Conservation (phyloP, 2,888 invertebrate species). For the Cerceris ruficornis region DNA sequence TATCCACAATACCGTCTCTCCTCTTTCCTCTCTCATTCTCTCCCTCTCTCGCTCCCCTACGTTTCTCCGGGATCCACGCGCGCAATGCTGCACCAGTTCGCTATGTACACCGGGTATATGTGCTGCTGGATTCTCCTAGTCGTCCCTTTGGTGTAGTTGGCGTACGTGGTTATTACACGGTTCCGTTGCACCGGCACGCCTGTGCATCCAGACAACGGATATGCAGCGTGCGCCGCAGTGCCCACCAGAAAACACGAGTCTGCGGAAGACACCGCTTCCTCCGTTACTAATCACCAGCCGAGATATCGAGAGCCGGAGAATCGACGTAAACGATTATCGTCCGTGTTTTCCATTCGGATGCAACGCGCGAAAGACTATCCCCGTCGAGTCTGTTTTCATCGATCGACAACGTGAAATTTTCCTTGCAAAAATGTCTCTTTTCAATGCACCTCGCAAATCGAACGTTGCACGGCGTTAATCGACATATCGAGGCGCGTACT, state of each 20-base stretch:
- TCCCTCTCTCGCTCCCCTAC: not conserved
- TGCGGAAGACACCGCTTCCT: constrained; percentile 24
- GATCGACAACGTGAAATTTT: no score
- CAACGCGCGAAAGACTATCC: no score
- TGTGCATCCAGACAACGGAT: constrained; percentile 60
- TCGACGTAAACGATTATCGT: no score
- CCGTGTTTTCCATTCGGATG: no score
- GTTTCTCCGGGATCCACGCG: not conserved
- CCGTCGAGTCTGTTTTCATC: no score
- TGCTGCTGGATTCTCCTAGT: constrained; percentile 5
- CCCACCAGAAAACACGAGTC: constrained; percentile 35
- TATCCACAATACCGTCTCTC: constrained; percentile 28
- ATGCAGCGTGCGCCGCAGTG: constrained; percentile 27
- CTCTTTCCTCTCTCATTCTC: constrained; percentile 36
- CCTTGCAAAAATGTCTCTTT: no score
- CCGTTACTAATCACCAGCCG: constrained; percentile 22
- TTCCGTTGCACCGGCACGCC: constrained; percentile 64
- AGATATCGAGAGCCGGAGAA: constrained; percentile 1
- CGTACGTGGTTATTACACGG: constrained; percentile 74
- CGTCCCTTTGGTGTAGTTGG: constrained; percentile 41
- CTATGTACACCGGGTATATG: not conserved
- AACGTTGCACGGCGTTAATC: no score
- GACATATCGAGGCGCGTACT: no score
- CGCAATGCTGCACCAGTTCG: not conserved
- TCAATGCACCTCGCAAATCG: no score